Percentiles rank a stretch among this genome's conserved stretches.
These are phyloP conservation scores for Achlya flavicornis DNA, from an alignment of 2,888 invertebrate genomes.

Conservation along the genomic window DNA sequence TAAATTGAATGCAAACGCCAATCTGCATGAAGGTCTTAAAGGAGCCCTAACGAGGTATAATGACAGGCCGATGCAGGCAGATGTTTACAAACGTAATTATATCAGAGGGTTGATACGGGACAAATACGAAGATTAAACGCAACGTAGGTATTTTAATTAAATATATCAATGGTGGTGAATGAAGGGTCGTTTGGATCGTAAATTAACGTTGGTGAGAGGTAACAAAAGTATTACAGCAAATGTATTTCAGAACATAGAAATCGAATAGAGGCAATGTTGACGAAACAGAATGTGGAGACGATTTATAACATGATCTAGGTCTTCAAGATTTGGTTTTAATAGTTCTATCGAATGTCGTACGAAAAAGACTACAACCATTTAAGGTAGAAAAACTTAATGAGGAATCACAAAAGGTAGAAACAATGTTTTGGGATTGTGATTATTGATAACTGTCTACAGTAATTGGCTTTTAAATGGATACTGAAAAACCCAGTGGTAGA, in stretches of 20 bases:
- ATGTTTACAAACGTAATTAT: constrained; percentile 42
- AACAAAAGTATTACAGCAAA: too few species aligned
- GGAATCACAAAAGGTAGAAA: too few species aligned
- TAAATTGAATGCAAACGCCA: constrained; percentile 9
- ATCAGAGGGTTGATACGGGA: constrained; percentile 20
- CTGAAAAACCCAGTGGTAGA: not conserved
- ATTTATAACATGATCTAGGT: not conserved
- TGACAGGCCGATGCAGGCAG: constrained; percentile 37
- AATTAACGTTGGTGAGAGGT: too few species aligned
- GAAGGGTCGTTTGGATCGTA: not conserved
- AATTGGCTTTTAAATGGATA: not conserved
- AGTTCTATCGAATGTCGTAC: too few species aligned
- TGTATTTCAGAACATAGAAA: not conserved
- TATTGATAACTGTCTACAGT: not conserved
- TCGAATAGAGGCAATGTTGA: not conserved
- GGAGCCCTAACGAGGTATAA: constrained; percentile 46
- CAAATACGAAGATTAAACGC: constrained; percentile 5
- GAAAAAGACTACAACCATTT: too few species aligned
- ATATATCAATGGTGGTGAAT: not conserved
- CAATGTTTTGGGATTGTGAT: not conserved
- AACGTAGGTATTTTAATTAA: constrained; percentile 12
- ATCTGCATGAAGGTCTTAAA: constrained; percentile 19
- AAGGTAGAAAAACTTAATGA: too few species aligned
- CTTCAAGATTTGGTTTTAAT: too few species aligned
- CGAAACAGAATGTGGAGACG: not conserved